phyloP scores from a whole-genome alignment of 64 coral and sea anemone species.

The Montipora efflorescens region DNA sequence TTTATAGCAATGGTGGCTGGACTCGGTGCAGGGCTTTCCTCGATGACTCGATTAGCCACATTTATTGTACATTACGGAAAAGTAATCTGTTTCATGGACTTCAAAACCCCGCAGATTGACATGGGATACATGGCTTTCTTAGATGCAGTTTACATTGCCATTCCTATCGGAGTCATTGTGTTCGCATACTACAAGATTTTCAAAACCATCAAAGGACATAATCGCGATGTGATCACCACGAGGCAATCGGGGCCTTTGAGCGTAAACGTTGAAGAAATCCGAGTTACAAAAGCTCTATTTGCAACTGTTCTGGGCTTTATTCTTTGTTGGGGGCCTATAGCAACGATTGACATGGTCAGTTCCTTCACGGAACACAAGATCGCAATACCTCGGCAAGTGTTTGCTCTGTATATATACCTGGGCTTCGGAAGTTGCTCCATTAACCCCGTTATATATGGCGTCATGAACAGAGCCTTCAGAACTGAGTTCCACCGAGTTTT shows the following conservation, averaged over 20 bases:
- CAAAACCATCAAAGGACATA: slow-evolving; percentile 49
- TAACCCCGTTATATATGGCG: slow-evolving; percentile 62
- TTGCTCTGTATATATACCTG: slow-evolving; percentile 55
- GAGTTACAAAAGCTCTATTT: slow-evolving; percentile 62
- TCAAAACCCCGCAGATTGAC: slow-evolving; percentile 11
- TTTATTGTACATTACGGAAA: slow-evolving; percentile 69
- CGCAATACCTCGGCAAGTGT: slow-evolving; percentile 30
- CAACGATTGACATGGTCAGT: slow-evolving; percentile 63
- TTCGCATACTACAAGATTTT: slow-evolving; percentile 70
- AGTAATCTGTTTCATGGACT: slow-evolving; percentile 64
- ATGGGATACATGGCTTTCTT: slow-evolving; percentile 63
- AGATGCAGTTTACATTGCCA: slow-evolving; percentile 36
- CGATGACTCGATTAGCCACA: slow-evolving; percentile 6
- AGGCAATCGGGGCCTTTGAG: not conserved
- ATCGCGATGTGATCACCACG: not conserved
- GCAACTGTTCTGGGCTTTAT: slow-evolving; percentile 66
- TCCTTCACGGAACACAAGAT: slow-evolving; percentile 32
- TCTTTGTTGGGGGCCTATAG: slow-evolving; percentile 70
- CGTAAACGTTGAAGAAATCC: slow-evolving; percentile 66
- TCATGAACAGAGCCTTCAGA: slow-evolving; percentile 63
- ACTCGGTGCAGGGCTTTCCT: slow-evolving; percentile 49
- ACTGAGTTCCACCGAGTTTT: slow-evolving; percentile 38
- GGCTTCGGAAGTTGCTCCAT: slow-evolving; percentile 65
- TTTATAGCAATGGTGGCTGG: slow-evolving; percentile 28
- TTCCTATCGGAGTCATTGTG: slow-evolving; percentile 52